phyloP scores from a whole-genome alignment of 2,797 vertebrate species.

The Platalea minor region DNA sequence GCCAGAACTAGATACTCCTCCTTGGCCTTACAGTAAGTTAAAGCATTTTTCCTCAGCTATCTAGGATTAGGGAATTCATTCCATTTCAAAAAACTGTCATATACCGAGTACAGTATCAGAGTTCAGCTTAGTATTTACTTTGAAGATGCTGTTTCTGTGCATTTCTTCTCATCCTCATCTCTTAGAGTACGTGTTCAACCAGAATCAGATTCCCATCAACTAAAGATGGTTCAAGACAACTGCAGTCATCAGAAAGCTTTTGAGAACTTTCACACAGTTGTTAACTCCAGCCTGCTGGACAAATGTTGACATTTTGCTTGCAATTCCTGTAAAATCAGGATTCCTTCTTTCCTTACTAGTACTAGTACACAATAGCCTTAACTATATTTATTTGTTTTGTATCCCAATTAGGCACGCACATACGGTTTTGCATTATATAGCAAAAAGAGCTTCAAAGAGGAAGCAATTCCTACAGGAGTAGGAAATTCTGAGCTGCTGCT shows the following conservation, averaged over 20 bases:
- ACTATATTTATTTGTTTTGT: neutral
- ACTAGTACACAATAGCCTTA: neutral
- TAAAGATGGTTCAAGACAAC: neutral
- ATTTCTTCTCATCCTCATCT: neutral
- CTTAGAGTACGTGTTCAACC: neutral
- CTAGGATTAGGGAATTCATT: neutral
- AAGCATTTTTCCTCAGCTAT: neutral
- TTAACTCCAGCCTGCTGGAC: neutral
- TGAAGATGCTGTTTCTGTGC: neutral
- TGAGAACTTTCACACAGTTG: neutral
- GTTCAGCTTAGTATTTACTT: neutral
- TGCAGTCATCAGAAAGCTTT: neutral
- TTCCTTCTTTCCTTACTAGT: neutral
- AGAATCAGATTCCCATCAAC: neutral
- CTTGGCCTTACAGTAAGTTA: neutral
- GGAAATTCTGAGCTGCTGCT: neutral
- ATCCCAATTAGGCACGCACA: neutral
- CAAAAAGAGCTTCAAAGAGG: neutral
- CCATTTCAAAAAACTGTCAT: neutral
- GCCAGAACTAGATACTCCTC: neutral
- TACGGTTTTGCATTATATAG: neutral
- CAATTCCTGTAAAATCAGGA: neutral
- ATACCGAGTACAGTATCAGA: neutral
- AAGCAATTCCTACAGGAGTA: neutral
- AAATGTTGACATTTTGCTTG: neutral